A percentile compares a stretch with the other conserved stretches of the same genome.
phyloP scores from a whole-genome alignment of 2,113 vertebrate species.

The Gulo gulo region DNA sequence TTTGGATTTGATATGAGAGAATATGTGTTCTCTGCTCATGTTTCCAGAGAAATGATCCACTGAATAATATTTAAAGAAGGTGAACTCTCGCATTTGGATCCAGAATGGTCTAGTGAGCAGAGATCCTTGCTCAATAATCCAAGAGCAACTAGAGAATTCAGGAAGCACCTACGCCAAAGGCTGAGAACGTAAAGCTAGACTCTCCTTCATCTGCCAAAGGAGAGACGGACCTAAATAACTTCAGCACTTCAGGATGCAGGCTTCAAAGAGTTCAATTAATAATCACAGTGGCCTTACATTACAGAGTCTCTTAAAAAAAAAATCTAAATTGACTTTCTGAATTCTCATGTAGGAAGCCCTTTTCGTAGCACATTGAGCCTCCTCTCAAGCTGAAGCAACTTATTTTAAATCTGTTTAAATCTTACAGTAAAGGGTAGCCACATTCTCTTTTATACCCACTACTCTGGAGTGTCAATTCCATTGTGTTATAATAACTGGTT shows the following conservation, averaged over 20 bases:
- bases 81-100: neutral
- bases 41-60: neutral
- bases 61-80: neutral
- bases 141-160: neutral
- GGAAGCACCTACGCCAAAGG: neutral
- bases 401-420: conserved; percentile 65
- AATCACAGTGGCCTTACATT: neutral
- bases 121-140: neutral
- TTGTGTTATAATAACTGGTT: conserved; percentile 72
- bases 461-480: conserved; percentile 20
- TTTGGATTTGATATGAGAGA: neutral
- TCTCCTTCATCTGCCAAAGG: neutral
- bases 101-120: neutral
- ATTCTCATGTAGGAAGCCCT: conserved; percentile 47
- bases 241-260: neutral
- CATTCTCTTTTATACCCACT: conserved; percentile 21
- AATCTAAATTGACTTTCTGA: conserved; percentile 2
- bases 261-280: neutral
- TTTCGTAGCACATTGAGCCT: conserved; percentile 23
- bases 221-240: neutral
- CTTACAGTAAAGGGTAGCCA: conserved; percentile 32
- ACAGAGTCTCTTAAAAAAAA: neutral
- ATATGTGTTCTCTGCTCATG: neutral
- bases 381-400: conserved; percentile 44
- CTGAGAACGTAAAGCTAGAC: neutral